Percentiles rank a stretch among this genome's conserved stretches.
phyloP scores from a whole-genome alignment of 92 coral and sea anemone species.

The Desmophyllum pertusum region DNA sequence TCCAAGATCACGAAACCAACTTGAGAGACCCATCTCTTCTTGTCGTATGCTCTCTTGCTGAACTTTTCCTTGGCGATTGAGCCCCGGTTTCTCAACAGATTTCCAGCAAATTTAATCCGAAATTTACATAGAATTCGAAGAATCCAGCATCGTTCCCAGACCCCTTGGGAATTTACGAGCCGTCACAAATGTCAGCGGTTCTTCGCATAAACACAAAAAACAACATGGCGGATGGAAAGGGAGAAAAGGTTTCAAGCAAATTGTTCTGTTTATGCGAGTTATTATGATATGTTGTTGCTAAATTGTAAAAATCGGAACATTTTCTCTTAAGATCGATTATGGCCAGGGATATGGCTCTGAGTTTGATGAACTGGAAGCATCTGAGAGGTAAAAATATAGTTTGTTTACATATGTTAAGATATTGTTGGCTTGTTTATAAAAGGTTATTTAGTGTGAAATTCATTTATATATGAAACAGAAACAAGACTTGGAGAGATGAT shows the following conservation, averaged over 20 bases:
- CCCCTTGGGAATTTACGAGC: not conserved
- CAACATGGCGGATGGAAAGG: slow-evolving; percentile 52
- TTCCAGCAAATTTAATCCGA: not conserved
- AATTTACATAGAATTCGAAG: not conserved
- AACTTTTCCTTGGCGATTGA: not conserved
- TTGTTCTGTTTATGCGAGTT: not conserved
- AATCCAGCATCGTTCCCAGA: not conserved
- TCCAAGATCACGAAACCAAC: slow-evolving; percentile 84
- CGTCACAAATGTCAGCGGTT: not conserved
- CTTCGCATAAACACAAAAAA: not conserved
- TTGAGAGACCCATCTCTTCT: slow-evolving; percentile 71
- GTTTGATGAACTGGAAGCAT: slow-evolving; percentile 81
- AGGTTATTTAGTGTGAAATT: not conserved
- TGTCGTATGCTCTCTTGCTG: not conserved
- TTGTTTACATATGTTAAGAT: not conserved
- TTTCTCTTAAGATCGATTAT: slow-evolving; percentile 51
- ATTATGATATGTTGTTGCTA: not conserved
- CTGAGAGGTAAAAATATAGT: slow-evolving; percentile 16
- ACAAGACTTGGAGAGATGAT: slow-evolving; percentile 84
- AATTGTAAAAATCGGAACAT: not conserved
- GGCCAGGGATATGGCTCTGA: slow-evolving; percentile 90
- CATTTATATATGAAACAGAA: slow-evolving; percentile 7
- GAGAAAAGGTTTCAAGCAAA: not conserved
- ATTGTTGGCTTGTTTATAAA: not conserved
- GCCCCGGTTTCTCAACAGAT: not conserved